These are phyloP conservation scores for Psittacula derbiana DNA, from an alignment of 2,797 vertebrate species.

Conservation along the genomic window DNA sequence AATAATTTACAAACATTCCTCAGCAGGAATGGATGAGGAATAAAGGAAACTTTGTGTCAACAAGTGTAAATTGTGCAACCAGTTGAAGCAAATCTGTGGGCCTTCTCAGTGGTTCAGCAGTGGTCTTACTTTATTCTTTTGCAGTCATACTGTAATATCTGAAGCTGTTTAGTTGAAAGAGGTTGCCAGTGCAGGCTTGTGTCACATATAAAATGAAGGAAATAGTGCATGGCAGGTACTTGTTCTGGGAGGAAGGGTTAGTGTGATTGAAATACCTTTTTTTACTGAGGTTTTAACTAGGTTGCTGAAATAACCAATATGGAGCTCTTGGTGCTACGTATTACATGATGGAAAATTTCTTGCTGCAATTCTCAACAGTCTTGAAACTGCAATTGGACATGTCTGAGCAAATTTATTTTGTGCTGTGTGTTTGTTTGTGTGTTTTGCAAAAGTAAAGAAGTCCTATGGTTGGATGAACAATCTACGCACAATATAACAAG, in stretches of 20 bases:
- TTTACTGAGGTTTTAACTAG: neutral
- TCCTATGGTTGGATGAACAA: neutral
- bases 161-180: neutral
- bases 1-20: neutral
- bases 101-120: neutral
- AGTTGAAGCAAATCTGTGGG: neutral
- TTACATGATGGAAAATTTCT: neutral
- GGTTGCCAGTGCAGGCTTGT: neutral
- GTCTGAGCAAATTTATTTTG: neutral
- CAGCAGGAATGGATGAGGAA: neutral
- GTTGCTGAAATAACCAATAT: neutral
- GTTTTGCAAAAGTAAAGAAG: neutral
- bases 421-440: neutral
- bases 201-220: neutral
- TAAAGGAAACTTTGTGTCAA: neutral
- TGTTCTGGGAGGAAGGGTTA: neutral
- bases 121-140: neutral
- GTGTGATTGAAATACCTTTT: neutral
- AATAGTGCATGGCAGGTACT: neutral
- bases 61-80: neutral
- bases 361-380: neutral
- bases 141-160: neutral
- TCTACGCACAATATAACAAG: neutral
- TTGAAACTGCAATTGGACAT: neutral
- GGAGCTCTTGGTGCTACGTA: neutral